A percentile compares a stretch with the other conserved stretches of the same genome.
Conservation (phyloP, 2,113 vertebrate species). For the Electrona antarctica region DNA sequence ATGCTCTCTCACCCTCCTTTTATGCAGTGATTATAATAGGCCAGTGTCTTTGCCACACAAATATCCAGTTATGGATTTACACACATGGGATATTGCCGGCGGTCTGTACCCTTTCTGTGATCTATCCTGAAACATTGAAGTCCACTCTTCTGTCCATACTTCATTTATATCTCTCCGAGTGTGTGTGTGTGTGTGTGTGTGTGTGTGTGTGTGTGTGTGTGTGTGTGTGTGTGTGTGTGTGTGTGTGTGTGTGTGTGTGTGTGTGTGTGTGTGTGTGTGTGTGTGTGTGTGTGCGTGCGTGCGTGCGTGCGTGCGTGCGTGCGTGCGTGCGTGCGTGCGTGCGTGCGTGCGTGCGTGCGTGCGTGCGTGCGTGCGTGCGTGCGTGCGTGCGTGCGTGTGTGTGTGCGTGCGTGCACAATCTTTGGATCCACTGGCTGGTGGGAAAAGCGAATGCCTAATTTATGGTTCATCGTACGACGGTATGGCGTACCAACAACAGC, state of each 20-base stretch:
- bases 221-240: not conserved
- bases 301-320: not conserved
- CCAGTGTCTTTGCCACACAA: no score
- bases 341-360: not conserved
- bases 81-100: no score
- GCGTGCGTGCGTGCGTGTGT: not conserved
- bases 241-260: constrained; percentile 12
- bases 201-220: not conserved
- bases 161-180: not conserved
- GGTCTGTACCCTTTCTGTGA: no score
- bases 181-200: constrained; percentile 1
- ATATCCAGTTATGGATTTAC: no score
- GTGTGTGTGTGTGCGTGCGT: not conserved
- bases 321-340: constrained; percentile 7
- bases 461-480: no score
- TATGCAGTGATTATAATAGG: not conserved
- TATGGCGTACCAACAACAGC: no score
- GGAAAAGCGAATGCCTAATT: not conserved
- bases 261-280: constrained; percentile 1
- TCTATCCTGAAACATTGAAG: no score
- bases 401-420: not conserved
- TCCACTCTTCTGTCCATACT: not conserved
- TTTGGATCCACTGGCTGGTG: not conserved
- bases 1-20: not conserved
- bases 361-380: not conserved